Evolutionary conservation across 92 coral and sea anemone genomes (phyloP).

Genomic region (Porites evermanni): DNA sequence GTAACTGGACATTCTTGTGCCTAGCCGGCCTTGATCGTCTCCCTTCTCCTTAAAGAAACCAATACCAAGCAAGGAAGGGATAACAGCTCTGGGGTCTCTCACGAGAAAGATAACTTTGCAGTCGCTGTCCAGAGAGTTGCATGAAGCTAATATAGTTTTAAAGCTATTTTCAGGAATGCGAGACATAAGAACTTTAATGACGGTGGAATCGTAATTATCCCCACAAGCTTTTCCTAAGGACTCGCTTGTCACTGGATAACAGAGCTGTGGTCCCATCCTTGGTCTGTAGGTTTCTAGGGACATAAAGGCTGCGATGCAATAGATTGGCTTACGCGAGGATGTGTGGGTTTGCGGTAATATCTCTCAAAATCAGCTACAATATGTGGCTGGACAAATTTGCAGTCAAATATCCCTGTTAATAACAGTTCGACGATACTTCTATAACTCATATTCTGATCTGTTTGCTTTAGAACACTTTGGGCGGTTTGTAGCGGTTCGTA

Average conservation of each 20-base stretch:
- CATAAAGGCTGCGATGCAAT: constrained; percentile 44
- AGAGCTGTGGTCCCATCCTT: constrained; percentile 33
- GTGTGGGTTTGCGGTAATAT: constrained; percentile 22
- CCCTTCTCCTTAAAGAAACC: constrained; percentile 13
- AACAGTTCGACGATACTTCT: constrained; percentile 3
- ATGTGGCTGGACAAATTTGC: constrained; percentile 31
- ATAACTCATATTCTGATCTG: not conserved
- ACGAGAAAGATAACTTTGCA: constrained; percentile 43
- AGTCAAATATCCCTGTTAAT: constrained; percentile 18
- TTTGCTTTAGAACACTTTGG: not conserved
- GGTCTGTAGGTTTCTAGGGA: constrained; percentile 28
- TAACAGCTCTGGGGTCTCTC: constrained; percentile 44
- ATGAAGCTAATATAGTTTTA: constrained; percentile 8
- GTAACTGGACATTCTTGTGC: constrained; percentile 12
- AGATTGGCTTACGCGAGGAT: constrained; percentile 20
- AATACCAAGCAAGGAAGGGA: constrained; percentile 29
- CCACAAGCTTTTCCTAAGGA: constrained; percentile 14
- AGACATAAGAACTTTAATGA: constrained; percentile 20
- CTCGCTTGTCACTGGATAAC: constrained; percentile 30
- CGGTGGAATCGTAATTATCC: constrained; percentile 23
- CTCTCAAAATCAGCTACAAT: not conserved
- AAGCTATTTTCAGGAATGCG: constrained; percentile 26
- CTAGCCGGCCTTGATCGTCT: not conserved
- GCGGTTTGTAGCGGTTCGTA: constrained; percentile 54
- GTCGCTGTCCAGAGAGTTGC: constrained; percentile 9